phyloP scores from a whole-genome alignment of 2,113 vertebrate species.

The Psilopogon haemacephalus region DNA sequence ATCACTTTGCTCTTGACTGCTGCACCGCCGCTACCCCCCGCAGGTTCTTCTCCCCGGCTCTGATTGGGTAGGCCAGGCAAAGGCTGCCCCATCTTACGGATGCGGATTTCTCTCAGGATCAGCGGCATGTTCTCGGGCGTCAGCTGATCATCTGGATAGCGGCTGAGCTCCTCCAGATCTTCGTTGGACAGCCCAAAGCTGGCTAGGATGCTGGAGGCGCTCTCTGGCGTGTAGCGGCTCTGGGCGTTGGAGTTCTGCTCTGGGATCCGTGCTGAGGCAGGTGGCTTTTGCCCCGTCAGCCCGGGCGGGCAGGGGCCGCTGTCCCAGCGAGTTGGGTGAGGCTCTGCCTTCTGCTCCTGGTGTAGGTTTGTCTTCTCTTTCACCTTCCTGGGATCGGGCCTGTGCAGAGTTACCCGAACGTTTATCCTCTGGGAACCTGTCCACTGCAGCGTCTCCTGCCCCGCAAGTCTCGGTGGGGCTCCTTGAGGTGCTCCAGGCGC shows the following conservation, averaged over 20 bases:
- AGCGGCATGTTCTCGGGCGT: conserved; percentile 91
- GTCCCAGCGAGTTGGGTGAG: conserved; percentile 61
- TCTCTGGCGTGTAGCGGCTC: conserved; percentile 85
- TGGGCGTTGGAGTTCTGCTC: conserved; percentile 62
- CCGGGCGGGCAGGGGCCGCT: conserved; percentile 14
- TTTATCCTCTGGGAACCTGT: conserved; percentile 77
- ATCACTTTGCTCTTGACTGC: conserved; percentile 85
- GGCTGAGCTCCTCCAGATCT: conserved; percentile 89
- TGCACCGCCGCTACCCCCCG: conserved; percentile 65
- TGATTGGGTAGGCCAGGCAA: conserved; percentile 34
- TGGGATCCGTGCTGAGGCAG: neutral
- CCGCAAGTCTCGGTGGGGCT: conserved; percentile 67
- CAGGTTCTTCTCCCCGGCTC: conserved; percentile 62
- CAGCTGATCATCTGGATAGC: conserved; percentile 90
- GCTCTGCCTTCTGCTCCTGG: conserved; percentile 72
- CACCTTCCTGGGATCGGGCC: conserved; percentile 69
- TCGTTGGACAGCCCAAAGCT: conserved; percentile 92
- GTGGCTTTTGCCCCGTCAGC: conserved; percentile 24
- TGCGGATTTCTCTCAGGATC: conserved; percentile 88
- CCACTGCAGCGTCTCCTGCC: conserved; percentile 60
- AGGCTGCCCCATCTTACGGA: conserved; percentile 81
- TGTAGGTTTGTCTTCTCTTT: conserved; percentile 72
- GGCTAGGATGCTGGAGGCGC: conserved; percentile 88
- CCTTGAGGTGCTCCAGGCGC: conserved; percentile 70
- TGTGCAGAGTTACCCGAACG: conserved; percentile 74